Evolutionary conservation across 1,140 invertebrate genomes (phyloP).

Genomic region (Phocides pigmalion): DNA sequence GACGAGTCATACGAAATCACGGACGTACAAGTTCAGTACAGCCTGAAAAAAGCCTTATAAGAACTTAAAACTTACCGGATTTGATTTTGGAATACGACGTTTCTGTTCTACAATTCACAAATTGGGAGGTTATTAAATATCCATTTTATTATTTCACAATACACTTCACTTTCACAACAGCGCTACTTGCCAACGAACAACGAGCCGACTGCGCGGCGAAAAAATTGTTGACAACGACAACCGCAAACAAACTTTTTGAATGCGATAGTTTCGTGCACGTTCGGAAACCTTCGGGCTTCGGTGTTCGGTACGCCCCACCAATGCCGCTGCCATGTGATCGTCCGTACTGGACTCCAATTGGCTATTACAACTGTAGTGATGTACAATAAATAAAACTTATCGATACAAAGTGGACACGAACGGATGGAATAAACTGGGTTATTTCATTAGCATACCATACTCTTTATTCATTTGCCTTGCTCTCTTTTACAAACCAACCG

Average conservation of each 20-base stretch:
- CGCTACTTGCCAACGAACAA: conserved; percentile 21
- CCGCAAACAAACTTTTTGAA: conserved; percentile 30
- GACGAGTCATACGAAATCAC: not conserved
- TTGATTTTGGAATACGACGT: conserved; percentile 6
- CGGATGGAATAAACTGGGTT: too few relatives aligned
- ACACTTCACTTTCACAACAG: conserved; percentile 32
- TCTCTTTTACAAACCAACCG: too few relatives aligned
- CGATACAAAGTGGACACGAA: not conserved
- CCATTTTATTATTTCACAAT: conserved; percentile 36
- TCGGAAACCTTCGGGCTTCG: conserved; percentile 38
- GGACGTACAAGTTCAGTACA: not conserved
- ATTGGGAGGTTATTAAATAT: conserved; percentile 26
- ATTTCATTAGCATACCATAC: too few relatives aligned
- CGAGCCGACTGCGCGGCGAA: conserved; percentile 34
- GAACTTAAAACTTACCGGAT: conserved; percentile 15
- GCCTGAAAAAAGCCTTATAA: not conserved
- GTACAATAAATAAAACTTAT: not conserved
- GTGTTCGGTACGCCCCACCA: conserved; percentile 4
- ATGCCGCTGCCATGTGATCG: conserved; percentile 33
- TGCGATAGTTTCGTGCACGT: conserved; percentile 32
- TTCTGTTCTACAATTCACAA: conserved; percentile 11
- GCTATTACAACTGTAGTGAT: conserved; percentile 17
- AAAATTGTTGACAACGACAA: conserved; percentile 37
- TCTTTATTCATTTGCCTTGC: too few relatives aligned
- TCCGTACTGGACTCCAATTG: conserved; percentile 38